phyloP scores from a whole-genome alignment of 2,113 vertebrate genomes.

The Myotis yumanensis region DNA sequence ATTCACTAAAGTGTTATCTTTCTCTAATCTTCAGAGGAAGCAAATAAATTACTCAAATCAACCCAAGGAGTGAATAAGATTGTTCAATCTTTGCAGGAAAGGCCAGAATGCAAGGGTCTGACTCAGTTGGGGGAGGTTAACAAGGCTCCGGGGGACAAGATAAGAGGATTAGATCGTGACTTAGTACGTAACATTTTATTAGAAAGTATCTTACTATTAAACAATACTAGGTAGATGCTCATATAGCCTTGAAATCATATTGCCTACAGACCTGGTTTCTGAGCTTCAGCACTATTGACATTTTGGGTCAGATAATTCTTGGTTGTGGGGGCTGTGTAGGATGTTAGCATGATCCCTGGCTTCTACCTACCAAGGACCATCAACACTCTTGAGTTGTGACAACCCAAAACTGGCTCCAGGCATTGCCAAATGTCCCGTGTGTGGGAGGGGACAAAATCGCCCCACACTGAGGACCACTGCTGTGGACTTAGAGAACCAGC shows the following conservation, averaged over 20 bases:
- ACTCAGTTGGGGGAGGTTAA: neutral
- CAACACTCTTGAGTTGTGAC: neutral
- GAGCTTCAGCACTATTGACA: neutral
- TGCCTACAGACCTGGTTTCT: neutral
- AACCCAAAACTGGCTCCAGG: neutral
- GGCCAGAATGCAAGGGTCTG: neutral
- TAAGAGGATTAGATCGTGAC: neutral
- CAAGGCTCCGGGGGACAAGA: neutral
- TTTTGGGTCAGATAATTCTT: neutral
- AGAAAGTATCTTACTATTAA: neutral
- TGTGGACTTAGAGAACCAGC: neutral
- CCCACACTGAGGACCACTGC: neutral
- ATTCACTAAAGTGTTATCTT: conserved; percentile 6
- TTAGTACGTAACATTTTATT: neutral
- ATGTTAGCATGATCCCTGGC: neutral
- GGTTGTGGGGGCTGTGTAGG: neutral
- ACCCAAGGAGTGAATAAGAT: neutral
- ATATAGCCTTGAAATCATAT: conserved; percentile 11
- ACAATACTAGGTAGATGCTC: neutral
- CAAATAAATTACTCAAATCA: conserved; percentile 11
- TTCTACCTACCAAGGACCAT: neutral
- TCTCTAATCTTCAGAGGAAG: conserved; percentile 24
- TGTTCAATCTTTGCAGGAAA: conserved; percentile 4
- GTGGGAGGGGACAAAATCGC: neutral
- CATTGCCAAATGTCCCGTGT: neutral